These are phyloP conservation scores for Xenopus borealis DNA, from an alignment of 2,113 vertebrate species.

Conservation along the genomic window DNA sequence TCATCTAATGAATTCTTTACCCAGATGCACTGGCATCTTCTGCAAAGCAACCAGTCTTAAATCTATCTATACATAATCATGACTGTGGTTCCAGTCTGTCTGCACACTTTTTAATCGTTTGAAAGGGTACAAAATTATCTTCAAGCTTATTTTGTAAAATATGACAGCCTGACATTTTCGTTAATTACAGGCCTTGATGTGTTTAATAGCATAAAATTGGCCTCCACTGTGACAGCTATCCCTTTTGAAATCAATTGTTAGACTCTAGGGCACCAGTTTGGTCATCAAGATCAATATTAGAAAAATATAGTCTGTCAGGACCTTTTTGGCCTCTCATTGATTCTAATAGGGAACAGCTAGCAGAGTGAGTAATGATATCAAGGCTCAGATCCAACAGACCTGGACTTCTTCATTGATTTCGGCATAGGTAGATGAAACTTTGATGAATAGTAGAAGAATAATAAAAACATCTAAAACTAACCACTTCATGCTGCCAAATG, in stretches of 20 bases:
- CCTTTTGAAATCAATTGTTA: slow-evolving; percentile 68
- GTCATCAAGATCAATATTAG: slow-evolving; percentile 72
- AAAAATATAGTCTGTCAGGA: slow-evolving; percentile 61
- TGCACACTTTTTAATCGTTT: slow-evolving; percentile 49
- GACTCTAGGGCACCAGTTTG: slow-evolving; percentile 66
- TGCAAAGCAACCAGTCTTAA: too few relatives aligned
- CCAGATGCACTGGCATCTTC: too few relatives aligned
- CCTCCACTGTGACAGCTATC: slow-evolving; percentile 58
- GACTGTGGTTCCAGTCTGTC: too few relatives aligned
- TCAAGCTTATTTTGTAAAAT: slow-evolving; percentile 56
- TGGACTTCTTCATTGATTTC: slow-evolving; percentile 56
- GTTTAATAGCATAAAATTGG: slow-evolving; percentile 66
- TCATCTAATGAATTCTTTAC: too few relatives aligned
- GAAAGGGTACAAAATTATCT: slow-evolving; percentile 50
- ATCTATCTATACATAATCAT: too few relatives aligned
- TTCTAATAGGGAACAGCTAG: slow-evolving; percentile 57
- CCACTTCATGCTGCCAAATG: slow-evolving; percentile 27
- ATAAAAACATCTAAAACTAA: slow-evolving; percentile 39
- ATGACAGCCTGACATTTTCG: slow-evolving; percentile 61
- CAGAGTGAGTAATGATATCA: slow-evolving; percentile 64
- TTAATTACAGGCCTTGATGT: slow-evolving; percentile 65
- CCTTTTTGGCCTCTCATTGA: slow-evolving; percentile 67
- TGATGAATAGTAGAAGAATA: slow-evolving; percentile 50
- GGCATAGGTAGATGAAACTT: slow-evolving; percentile 51
- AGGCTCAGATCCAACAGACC: slow-evolving; percentile 54